Percentiles rank a stretch among this genome's conserved stretches.
Conservation (phyloP, 2,113 vertebrate genomes). For the Peromyscus californicus region DNA sequence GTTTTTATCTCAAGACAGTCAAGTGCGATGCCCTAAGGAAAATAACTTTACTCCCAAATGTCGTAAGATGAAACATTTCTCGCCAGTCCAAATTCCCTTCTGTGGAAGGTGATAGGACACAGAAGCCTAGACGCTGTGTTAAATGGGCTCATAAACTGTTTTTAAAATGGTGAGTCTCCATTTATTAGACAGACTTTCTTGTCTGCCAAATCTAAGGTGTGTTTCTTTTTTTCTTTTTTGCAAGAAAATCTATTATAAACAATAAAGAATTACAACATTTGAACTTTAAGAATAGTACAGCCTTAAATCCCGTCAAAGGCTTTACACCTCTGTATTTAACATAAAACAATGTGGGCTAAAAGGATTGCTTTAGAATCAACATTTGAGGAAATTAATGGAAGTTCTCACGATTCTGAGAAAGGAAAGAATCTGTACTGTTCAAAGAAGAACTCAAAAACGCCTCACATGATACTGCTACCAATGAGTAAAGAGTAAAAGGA, state of each 20-base stretch:
- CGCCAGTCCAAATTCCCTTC: not conserved
- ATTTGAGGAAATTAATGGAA: not conserved
- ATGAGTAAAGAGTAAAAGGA: not conserved
- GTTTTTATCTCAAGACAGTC: not conserved
- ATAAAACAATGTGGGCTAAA: not conserved
- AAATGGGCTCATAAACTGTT: not conserved
- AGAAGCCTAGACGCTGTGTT: not conserved
- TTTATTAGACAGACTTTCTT: not conserved
- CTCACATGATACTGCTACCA: not conserved
- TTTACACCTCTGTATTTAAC: not conserved
- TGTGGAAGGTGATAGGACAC: not conserved
- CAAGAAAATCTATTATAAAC: not conserved
- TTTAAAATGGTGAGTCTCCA: not conserved
- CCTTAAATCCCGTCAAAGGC: not conserved
- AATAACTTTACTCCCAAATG: conserved; percentile 16
- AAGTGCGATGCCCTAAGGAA: not conserved
- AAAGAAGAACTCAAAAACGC: not conserved
- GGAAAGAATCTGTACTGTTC: not conserved
- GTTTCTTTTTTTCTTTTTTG: not conserved
- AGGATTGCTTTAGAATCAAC: not conserved
- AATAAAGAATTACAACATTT: not conserved
- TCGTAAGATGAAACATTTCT: not conserved
- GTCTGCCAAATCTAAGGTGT: not conserved
- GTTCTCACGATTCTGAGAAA: not conserved
- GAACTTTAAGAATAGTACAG: not conserved